Percentiles rank a stretch among this genome's conserved stretches.
These are phyloP conservation scores for Emmelina monodactyla DNA, from an alignment of 2,888 invertebrate genomes.

Conservation along the genomic window DNA sequence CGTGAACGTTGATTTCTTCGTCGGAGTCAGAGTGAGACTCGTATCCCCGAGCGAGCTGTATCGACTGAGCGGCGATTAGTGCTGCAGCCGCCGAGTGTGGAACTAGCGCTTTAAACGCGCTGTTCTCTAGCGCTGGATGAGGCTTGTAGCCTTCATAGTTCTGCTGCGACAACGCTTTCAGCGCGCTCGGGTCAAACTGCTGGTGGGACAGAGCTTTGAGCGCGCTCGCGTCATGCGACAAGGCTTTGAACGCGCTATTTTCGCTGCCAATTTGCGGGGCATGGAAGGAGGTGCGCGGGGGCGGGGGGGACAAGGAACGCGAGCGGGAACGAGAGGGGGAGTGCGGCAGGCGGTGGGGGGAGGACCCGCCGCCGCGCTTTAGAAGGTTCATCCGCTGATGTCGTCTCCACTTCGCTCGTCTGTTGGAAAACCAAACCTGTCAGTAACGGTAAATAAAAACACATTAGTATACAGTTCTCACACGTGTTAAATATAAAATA, in stretches of 20 bases:
- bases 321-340: slow-evolving; percentile 72
- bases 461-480: slow-evolving; percentile 58
- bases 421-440: slow-evolving; percentile 99
- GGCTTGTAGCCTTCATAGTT: slow-evolving; percentile 45
- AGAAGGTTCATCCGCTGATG: slow-evolving; percentile 95
- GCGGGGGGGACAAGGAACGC: slow-evolving; percentile 70
- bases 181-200: slow-evolving; percentile 63
- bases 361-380: slow-evolving; percentile 82
- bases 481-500: slow-evolving; percentile 43
- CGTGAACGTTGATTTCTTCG: slow-evolving; percentile 87
- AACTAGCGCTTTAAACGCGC: slow-evolving; percentile 83
- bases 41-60: slow-evolving; percentile 51
- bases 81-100: slow-evolving; percentile 72
- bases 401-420: slow-evolving; percentile 98
- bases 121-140: slow-evolving; percentile 75
- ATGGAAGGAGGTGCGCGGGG: slow-evolving; percentile 70
- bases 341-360: slow-evolving; percentile 65
- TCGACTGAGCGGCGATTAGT: slow-evolving; percentile 56
- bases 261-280: slow-evolving; percentile 84
- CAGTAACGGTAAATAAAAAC: slow-evolving; percentile 72
- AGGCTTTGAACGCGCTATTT: slow-evolving; percentile 86
- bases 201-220: slow-evolving; percentile 68
- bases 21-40: slow-evolving; percentile 71
- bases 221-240: slow-evolving; percentile 69
- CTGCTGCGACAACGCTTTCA: slow-evolving; percentile 58